Percentiles rank a stretch among this genome's conserved stretches.
Conservation (phyloP, 2,888 invertebrate genomes). For the Panopea generosa region DNA sequence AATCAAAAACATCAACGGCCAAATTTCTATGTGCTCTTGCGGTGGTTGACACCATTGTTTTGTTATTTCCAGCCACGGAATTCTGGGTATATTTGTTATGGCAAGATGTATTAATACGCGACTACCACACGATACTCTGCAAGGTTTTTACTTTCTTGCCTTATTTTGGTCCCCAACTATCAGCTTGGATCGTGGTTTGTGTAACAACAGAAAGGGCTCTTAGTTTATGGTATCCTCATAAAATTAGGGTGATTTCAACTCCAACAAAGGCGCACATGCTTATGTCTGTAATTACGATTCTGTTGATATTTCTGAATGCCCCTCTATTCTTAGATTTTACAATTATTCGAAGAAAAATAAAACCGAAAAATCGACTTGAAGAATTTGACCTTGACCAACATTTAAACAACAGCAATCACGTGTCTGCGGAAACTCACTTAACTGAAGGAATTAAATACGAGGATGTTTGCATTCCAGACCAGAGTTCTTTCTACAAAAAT, state of each 20-base stretch:
- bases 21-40: slow-evolving; percentile 34
- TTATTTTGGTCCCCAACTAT: slow-evolving; percentile 39
- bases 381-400: no score
- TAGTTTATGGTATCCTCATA: slow-evolving; percentile 48
- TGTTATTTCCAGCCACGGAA: slow-evolving; percentile 32
- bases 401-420: no score
- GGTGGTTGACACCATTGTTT: slow-evolving; percentile 36
- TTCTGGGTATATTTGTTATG: slow-evolving; percentile 36
- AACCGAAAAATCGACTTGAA: no score
- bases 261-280: slow-evolving; percentile 20
- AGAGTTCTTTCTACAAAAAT: neutral
- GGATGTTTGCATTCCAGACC: neutral
- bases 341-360: neutral
- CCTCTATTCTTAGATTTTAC: slow-evolving; percentile 33
- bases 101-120: slow-evolving; percentile 27
- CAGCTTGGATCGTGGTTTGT: slow-evolving; percentile 50
- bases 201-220: slow-evolving; percentile 44
- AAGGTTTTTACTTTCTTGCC: slow-evolving; percentile 35
- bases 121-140: slow-evolving; percentile 24
- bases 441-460: no score
- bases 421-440: no score
- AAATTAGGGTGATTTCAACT: slow-evolving; percentile 27
- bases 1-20: slow-evolving; percentile 31
- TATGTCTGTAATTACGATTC: slow-evolving; percentile 4
- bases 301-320: slow-evolving; percentile 16